These are phyloP conservation scores for Brachypalpus laphriformis DNA, from an alignment of 2,888 invertebrate genomes.

Conservation along the genomic window DNA sequence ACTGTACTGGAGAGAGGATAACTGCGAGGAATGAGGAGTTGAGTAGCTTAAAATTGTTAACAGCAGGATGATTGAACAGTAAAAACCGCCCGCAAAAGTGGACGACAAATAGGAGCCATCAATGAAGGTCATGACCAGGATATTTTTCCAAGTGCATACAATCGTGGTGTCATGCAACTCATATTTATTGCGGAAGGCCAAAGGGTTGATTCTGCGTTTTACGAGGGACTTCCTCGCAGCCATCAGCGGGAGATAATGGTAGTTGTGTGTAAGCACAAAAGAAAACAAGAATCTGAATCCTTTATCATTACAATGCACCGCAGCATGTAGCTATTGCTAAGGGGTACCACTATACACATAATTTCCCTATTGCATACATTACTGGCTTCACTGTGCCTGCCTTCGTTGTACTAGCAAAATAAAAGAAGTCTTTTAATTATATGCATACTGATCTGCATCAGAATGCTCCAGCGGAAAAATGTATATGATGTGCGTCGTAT, in stretches of 20 bases:
- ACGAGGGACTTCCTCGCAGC: slow-evolving; percentile 25
- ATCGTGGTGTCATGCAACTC: slow-evolving; percentile 36
- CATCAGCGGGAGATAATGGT: slow-evolving; percentile 50
- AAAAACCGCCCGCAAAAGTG: not conserved
- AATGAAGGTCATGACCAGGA: slow-evolving; percentile 8
- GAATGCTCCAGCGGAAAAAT: not conserved
- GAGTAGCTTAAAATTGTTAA: not conserved
- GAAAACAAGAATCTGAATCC: slow-evolving; percentile 12
- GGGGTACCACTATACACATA: slow-evolving; percentile 8
- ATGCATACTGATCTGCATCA: slow-evolving; percentile 6
- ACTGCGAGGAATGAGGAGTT: not conserved
- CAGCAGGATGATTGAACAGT: not conserved
- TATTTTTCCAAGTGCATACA: slow-evolving; percentile 8
- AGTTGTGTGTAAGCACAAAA: not conserved
- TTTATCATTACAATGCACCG: slow-evolving; percentile 27
- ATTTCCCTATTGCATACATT: slow-evolving; percentile 35
- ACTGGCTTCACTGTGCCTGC: not conserved
- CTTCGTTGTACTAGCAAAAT: slow-evolving; percentile 4
- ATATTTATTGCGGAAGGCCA: slow-evolving; percentile 53
- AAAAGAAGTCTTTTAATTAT: slow-evolving; percentile 47
- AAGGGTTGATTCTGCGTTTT: slow-evolving; percentile 51
- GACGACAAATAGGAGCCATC: not conserved
- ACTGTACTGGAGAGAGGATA: not conserved
- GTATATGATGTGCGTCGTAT: not conserved
- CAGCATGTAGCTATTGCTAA: slow-evolving; percentile 16